Evolutionary conservation across 2,888 invertebrate genomes (phyloP).

Genomic region (Malachius bipustulatus): DNA sequence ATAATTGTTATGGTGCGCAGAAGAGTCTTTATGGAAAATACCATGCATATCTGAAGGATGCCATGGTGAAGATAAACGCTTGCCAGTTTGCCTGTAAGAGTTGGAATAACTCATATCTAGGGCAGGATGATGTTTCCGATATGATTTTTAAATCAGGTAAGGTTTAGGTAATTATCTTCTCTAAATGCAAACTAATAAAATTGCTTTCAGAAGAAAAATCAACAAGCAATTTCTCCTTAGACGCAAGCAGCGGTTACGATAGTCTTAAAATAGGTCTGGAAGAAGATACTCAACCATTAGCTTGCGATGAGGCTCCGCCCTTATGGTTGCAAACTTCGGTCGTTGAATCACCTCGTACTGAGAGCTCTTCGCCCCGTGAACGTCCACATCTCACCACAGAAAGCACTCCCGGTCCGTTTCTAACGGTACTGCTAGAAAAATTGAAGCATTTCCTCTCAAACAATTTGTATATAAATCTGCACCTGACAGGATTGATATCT

Average conservation of each 20-base stretch:
- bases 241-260: slow-evolving; percentile 69
- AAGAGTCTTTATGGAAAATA: slow-evolving; percentile 69
- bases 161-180: no score
- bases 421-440: slow-evolving; percentile 69
- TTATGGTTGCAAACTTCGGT: slow-evolving; percentile 35
- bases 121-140: slow-evolving; percentile 34
- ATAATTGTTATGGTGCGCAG: slow-evolving; percentile 43
- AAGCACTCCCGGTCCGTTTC: slow-evolving; percentile 56
- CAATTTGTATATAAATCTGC: slow-evolving; percentile 73
- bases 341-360: slow-evolving; percentile 16
- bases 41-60: slow-evolving; percentile 78
- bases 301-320: slow-evolving; percentile 20
- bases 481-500: slow-evolving; percentile 76
- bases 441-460: slow-evolving; percentile 74
- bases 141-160: no score
- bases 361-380: slow-evolving; percentile 35
- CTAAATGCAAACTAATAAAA: no score
- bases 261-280: slow-evolving; percentile 51
- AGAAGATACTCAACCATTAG: slow-evolving; percentile 37
- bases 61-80: slow-evolving; percentile 62
- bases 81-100: slow-evolving; percentile 60
- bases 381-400: slow-evolving; percentile 35
- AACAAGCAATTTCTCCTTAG: slow-evolving; percentile 56
- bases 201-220: slow-evolving; percentile 30
- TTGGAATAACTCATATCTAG: slow-evolving; percentile 76